phyloP scores from a whole-genome alignment of 2,888 invertebrate genomes.

The Drosophila anceps region DNA sequence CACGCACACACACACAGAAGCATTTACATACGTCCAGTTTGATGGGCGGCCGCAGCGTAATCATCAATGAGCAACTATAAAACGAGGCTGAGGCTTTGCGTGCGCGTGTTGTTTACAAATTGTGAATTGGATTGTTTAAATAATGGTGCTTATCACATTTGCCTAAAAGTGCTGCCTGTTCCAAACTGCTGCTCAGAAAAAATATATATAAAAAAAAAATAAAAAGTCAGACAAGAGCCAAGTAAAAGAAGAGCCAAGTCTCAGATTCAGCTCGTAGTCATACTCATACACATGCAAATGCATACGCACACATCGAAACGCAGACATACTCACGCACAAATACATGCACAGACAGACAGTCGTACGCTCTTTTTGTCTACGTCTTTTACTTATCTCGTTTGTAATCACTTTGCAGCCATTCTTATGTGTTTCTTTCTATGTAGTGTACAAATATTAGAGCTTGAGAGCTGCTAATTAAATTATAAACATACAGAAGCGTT shows the following conservation, averaged over 20 bases:
- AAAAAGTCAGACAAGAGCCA: slow-evolving; percentile 30
- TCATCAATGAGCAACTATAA: slow-evolving; percentile 75
- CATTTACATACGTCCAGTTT: slow-evolving; percentile 41
- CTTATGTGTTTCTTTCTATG: slow-evolving; percentile 74
- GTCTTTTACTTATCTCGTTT: slow-evolving; percentile 81
- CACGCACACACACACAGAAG: slow-evolving; percentile 32
- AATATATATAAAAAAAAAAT: slow-evolving; percentile 15
- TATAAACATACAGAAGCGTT: slow-evolving; percentile 79
- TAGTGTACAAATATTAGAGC: slow-evolving; percentile 77
- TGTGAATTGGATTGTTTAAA: slow-evolving; percentile 43
- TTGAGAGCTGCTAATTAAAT: slow-evolving; percentile 81
- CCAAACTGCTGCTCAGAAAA: slow-evolving; percentile 35
- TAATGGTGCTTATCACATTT: slow-evolving; percentile 37
- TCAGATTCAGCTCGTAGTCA: slow-evolving; percentile 51
- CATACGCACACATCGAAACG: slow-evolving; percentile 24
- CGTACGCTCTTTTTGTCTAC: slow-evolving; percentile 78
- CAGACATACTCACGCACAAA: slow-evolving; percentile 29
- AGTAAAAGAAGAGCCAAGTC: slow-evolving; percentile 34
- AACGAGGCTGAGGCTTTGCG: slow-evolving; percentile 55
- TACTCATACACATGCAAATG: slow-evolving; percentile 41
- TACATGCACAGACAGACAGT: slow-evolving; percentile 36
- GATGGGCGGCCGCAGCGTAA: slow-evolving; percentile 66
- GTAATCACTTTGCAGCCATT: slow-evolving; percentile 78
- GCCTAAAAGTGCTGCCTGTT: slow-evolving; percentile 29
- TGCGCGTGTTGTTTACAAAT: slow-evolving; percentile 77